Evolutionary conservation across 53 echinoderm and acorn worm species (phyloP), one percentile per base, ranked within the genome.

Genomic region (Echinometra lucunter): DNA sequence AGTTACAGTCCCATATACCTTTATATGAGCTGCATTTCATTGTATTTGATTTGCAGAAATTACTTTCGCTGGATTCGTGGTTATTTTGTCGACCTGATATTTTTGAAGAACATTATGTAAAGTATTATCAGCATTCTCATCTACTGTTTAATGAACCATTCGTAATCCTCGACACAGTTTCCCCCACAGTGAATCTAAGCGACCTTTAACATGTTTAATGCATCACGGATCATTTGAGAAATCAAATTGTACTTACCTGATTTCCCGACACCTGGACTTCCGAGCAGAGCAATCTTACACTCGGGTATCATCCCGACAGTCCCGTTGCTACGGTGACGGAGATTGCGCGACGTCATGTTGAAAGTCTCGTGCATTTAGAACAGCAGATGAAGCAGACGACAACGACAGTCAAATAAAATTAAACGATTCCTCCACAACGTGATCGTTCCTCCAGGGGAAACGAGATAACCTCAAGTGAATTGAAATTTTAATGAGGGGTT

Each of bases 231-330:
- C 10, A 60, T 32, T 60, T 15, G 12, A 35, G 25, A 10, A 11
- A 23, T 9, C 11, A 34, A 69, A 91, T 11, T 16, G 25, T 58
- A 28, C 91, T 95, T 95, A 98, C 98, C 98, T 95, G 98, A 98
- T 91, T 98, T 98, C 45, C 98, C 98, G 32, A 98, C 98, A 30
- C 98, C 98, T 9, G 96, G 97, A 83, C 98, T 97, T 53, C 98
- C 98, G 6, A 98, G 91, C 25, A 98, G 96, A 45, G 97, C 97
- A 58, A 98, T 97, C 91, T 98, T 98, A 69, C 97, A 98, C 57
- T 98, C 98, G 45, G 98, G 98, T 88, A 98, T 96, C 34, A 96
- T 95, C 87, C 95, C 95, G 16, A 70, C 92, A 30, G 70, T 91
- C 70, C 92, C 92, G 70, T 91, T 91, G 92, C 92, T 91, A 91